Conservation (phyloP, 37 sponge, comb jelly and placozoan genomes). For the Geodia barretti region DNA sequence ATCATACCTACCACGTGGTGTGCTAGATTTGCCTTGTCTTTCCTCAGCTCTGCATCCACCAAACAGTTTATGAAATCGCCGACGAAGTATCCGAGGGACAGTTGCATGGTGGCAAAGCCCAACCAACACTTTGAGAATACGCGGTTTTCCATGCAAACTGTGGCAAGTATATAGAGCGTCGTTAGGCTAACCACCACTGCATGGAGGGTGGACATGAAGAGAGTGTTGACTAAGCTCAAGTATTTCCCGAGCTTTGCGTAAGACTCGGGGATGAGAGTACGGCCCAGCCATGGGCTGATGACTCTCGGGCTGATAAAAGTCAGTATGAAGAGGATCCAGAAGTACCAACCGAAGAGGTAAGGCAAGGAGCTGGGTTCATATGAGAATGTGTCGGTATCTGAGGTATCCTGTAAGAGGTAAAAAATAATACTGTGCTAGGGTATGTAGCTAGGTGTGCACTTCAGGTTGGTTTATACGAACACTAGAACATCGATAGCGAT, state of each 20-base stretch:
- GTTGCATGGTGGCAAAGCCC: conserved; percentile 36
- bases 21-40: not conserved
- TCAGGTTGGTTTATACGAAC: no score
- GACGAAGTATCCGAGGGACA: conserved; percentile 66
- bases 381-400: conserved; percentile 4
- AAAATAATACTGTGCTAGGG: no score
- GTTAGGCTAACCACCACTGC: conserved; percentile 19
- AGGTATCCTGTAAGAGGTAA: no score
- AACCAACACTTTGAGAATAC: conserved; percentile 38
- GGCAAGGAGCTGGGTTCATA: not conserved
- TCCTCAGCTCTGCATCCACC: conserved; percentile 41
- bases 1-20: conserved; percentile 53
- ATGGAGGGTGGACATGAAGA: conserved; percentile 62
- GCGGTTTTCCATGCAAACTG: conserved; percentile 14
- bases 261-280: not conserved
- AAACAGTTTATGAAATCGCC: conserved; percentile 51
- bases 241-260: not conserved
- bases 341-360: conserved; percentile 10
- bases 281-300: conserved; percentile 24
- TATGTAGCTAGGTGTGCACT: no score
- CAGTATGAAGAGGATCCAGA: conserved; percentile 1
- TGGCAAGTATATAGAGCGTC: not conserved
- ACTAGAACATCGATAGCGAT: no score
- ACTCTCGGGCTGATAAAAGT: conserved; percentile 15
- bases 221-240: conserved; percentile 29